These are phyloP conservation scores for Sarcophaga caerulescens DNA, from an alignment of 2,888 invertebrate species.

Conservation along the genomic window DNA sequence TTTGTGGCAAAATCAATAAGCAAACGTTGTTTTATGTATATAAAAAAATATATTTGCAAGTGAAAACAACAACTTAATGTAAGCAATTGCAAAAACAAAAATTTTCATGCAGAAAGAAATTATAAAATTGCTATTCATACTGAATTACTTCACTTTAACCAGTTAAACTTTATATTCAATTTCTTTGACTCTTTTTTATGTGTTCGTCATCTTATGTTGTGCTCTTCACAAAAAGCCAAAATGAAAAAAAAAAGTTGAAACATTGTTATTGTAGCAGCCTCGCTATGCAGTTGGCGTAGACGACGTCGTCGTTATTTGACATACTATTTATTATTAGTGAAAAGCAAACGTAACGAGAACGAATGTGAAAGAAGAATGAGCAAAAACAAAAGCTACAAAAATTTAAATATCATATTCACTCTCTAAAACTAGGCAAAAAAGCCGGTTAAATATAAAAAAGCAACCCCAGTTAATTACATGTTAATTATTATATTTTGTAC, in stretches of 20 bases:
- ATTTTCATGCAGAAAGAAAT: not conserved
- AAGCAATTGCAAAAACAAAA: conserved; percentile 13
- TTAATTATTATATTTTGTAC: conserved; percentile 6
- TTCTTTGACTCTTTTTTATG: conserved; percentile 26
- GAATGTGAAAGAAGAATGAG: conserved; percentile 34
- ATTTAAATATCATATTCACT: conserved; percentile 9
- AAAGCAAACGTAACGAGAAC: conserved; percentile 31
- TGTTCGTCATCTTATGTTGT: conserved; percentile 46
- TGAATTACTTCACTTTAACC: conserved; percentile 12
- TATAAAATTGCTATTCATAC: not conserved
- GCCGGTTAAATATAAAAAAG: conserved; percentile 45
- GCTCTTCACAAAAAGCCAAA: not conserved
- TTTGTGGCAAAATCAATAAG: conserved; percentile 50
- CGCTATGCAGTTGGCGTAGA: not conserved
- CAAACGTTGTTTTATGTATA: conserved; percentile 6
- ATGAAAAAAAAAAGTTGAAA: not conserved
- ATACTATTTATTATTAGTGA: conserved; percentile 14
- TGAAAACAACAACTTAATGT: conserved; percentile 10
- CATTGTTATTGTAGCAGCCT: conserved; percentile 4
- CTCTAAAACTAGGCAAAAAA: conserved; percentile 1
- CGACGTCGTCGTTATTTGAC: conserved; percentile 42
- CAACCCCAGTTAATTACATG: conserved; percentile 3
- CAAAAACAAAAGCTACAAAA: conserved; percentile 31
- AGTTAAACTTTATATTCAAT: conserved; percentile 29
- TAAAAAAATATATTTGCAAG: not conserved